These are phyloP conservation scores for Drosophila prostipennis DNA, from an alignment of 2,888 invertebrate species.

Conservation along the genomic window DNA sequence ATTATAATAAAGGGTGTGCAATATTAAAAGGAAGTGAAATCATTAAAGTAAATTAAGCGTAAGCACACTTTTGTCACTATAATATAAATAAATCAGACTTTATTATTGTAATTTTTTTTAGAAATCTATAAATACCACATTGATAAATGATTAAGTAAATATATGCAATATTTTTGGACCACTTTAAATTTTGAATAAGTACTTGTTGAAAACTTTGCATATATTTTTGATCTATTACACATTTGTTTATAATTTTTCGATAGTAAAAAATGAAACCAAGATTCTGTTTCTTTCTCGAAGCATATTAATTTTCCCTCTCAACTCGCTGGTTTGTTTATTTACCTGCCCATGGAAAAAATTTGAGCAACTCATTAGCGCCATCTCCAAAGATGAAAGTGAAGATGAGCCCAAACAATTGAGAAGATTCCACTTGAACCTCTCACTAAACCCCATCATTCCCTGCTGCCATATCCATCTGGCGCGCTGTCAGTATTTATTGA, in stretches of 20 bases:
- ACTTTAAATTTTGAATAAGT: too few species aligned
- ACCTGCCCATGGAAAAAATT: constrained; percentile 7
- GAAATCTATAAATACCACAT: too few species aligned
- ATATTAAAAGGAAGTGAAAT: background rate
- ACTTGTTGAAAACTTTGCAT: too few species aligned
- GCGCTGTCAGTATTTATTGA: constrained; percentile 43
- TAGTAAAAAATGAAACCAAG: too few species aligned
- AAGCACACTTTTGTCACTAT: background rate
- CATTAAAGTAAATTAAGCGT: background rate
- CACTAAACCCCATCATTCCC: constrained; percentile 6
- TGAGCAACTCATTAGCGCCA: constrained; percentile 54
- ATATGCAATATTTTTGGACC: too few species aligned
- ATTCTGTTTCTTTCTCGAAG: background rate
- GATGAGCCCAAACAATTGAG: constrained; percentile 20
- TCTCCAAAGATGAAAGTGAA: constrained; percentile 41
- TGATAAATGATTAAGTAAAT: too few species aligned
- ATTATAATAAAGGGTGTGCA: background rate
- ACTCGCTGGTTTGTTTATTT: constrained; percentile 2
- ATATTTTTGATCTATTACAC: too few species aligned
- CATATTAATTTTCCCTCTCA: background rate
- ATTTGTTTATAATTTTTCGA: background rate
- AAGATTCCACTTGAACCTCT: constrained; percentile 25
- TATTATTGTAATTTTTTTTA: too few species aligned
- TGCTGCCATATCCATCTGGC: constrained; percentile 7
- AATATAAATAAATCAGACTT: background rate